Evolutionary conservation across 2,797 vertebrate genomes (phyloP).

Genomic region (Lacerta agilis): DNA sequence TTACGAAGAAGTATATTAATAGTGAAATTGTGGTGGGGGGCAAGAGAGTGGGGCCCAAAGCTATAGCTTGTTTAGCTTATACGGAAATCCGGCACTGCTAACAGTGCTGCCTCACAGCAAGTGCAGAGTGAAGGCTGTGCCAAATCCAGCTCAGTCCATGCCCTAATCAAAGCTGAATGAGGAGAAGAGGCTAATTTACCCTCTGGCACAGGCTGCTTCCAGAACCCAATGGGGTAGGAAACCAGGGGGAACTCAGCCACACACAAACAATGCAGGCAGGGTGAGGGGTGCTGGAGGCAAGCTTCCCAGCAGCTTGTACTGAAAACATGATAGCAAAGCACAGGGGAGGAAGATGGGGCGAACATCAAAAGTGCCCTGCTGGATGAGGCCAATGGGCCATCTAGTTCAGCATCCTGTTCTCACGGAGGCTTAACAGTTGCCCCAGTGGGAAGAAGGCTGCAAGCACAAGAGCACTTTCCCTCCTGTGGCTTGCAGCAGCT

Average conservation of each 20-base stretch:
- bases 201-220: neutral
- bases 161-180: constrained; percentile 25
- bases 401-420: no score
- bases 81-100: neutral
- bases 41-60: no score
- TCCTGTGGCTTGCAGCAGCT: no score
- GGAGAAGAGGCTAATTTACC: neutral
- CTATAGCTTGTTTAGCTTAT: no score
- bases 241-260: neutral
- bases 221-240: neutral
- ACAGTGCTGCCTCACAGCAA: neutral
- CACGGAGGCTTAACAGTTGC: no score
- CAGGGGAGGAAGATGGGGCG: neutral
- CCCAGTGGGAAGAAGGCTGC: no score
- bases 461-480: neutral
- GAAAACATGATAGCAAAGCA: neutral
- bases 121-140: neutral
- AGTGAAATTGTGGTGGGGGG: no score
- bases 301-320: neutral
- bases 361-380: no score
- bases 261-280: neutral
- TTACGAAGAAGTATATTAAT: no score
- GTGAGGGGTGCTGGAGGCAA: neutral
- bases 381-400: no score
- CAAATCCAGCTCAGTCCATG: neutral